Conservation (phyloP, 23 tunicate species). For the Botrylloides violaceus region DNA sequence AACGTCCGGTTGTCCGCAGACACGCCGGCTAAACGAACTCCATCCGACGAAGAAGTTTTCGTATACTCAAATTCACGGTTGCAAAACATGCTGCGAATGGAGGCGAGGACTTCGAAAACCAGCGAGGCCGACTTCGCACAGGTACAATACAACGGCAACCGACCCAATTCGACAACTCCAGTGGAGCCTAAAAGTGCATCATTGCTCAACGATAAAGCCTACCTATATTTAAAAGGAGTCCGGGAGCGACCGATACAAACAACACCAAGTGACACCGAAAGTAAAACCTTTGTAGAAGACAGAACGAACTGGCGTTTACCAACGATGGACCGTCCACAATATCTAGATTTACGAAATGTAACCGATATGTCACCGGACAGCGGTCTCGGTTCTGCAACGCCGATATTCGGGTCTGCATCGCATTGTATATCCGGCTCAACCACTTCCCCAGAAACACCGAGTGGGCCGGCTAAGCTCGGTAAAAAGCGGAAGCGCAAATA, state of each 20-base stretch:
- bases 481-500: constrained; percentile 13
- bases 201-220: background rate
- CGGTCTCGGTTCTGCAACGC: constrained; percentile 15
- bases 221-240: background rate
- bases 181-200: background rate
- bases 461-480: background rate
- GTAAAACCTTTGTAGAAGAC: background rate
- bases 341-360: constrained; percentile 12
- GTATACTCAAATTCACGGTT: background rate
- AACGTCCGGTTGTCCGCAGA: background rate
- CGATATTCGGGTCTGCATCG: background rate
- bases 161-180: background rate
- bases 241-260: constrained; percentile 1
- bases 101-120: background rate
- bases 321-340: constrained; percentile 11
- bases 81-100: background rate
- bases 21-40: background rate
- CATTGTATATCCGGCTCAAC: constrained; percentile 10
- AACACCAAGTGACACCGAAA: constrained; percentile 8
- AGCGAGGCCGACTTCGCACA: background rate
- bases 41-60: constrained; percentile 18
- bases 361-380: constrained; percentile 14
- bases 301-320: background rate
- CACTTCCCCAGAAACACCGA: constrained; percentile 16
- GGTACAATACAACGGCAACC: background rate